Evolutionary conservation across 2,113 vertebrate genomes (phyloP).

Genomic region (Taurulus bubalis): DNA sequence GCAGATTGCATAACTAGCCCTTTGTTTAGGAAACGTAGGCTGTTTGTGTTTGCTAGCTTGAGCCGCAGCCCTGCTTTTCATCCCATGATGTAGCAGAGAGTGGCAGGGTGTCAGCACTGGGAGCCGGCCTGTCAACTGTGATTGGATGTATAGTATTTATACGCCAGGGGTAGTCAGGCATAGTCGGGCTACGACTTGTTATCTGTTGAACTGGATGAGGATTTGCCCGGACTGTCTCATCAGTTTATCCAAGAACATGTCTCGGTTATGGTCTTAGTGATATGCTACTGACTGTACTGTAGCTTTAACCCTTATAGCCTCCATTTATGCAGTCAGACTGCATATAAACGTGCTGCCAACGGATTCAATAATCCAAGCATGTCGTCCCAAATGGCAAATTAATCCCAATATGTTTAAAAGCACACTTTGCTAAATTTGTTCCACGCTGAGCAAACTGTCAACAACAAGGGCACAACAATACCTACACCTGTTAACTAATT

Average conservation of each 20-base stretch:
- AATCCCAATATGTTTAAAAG: conserved; percentile 20
- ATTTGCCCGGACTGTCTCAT: conserved; percentile 71
- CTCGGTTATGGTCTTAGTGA: conserved; percentile 28
- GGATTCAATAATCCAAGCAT: background rate
- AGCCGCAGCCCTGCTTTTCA: conserved; percentile 26
- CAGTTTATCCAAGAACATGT: conserved; percentile 41
- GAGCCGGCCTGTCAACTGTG: conserved; percentile 58
- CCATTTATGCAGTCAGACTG: background rate
- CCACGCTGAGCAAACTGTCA: background rate
- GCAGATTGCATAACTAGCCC: conserved; percentile 73
- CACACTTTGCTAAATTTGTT: conserved; percentile 12
- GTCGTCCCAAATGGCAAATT: background rate
- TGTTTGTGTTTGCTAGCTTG: conserved; percentile 44
- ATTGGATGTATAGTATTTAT: conserved; percentile 68
- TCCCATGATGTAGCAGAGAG: conserved; percentile 49
- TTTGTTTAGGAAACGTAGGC: conserved; percentile 67
- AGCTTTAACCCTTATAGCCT: conserved; percentile 5
- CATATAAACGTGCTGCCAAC: background rate
- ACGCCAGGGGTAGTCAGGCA: conserved; percentile 47
- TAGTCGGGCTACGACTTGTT: conserved; percentile 47
- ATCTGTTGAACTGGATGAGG: conserved; percentile 69
- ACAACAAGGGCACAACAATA: conserved; percentile 10
- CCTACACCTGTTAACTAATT: conserved; percentile 59
- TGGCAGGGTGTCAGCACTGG: conserved; percentile 59
- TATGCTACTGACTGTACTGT: conserved; percentile 10